Evolutionary conservation across 2,888 invertebrate species (phyloP), one percentile per base, ranked within the genome.

Genomic region (Macropis europaea): DNA sequence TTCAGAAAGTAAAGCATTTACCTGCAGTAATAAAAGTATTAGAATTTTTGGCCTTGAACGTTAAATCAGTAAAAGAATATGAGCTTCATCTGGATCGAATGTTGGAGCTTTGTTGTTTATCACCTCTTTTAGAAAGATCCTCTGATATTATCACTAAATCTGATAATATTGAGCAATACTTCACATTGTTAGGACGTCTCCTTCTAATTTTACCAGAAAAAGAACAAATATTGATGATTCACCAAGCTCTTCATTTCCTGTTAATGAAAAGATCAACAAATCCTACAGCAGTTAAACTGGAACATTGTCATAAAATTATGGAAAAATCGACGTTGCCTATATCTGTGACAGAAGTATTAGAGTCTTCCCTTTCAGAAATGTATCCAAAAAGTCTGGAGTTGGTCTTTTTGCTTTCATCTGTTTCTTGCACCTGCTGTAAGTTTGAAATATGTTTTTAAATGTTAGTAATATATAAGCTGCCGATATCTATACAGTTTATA

Each of bases 311-410:
- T 9, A 59, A 76, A 19, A 86, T 87, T 5, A 78, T 89, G 13
- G 87, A 87, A 61, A 79, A 75, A 7, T 91, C 91, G n/a, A 73
- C 73, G 40, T 79, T 91, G 4, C 87, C 91, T 4, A 68, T 84
- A 38, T 86, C 85, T 24, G 62, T 90, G 2, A 77, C 79, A 0
- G 84, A 89, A 60, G 68, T 90, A 3, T 48, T 90, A 19, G 81
- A 85, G 60, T 70, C 87, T 43, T 86, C 83, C 0, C 80, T 84
- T 43, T 66, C 77, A 2, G 82, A 84, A n/a, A 81, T 86, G 17
- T 90, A 89, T 56, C 71, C 76, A 3, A 80, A 79, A 34, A 47
- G 89, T 11, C 79, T 91, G 61, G 79, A 89, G 34, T 45, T 90
- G 15, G 71, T 83, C 5, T 71, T 83, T 13, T 36, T 83, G 9